Evolutionary conservation across 2,797 vertebrate genomes (phyloP).

Genomic region (Diceros bicornis): DNA sequence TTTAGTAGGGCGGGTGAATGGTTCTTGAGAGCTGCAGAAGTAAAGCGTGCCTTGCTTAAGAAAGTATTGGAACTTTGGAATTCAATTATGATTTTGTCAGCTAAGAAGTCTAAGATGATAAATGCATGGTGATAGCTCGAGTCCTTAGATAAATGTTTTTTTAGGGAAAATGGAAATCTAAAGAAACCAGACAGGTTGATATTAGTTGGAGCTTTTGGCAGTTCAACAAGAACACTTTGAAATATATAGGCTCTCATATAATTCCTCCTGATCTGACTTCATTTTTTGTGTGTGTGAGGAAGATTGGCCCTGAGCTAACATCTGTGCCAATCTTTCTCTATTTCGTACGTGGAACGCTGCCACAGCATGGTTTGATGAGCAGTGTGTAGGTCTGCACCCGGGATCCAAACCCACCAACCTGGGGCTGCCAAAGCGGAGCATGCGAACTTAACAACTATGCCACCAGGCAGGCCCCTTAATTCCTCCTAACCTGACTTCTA

Average conservation of each 20-base stretch:
- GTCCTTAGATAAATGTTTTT: not conserved
- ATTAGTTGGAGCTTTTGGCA: not conserved
- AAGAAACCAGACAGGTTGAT: not conserved
- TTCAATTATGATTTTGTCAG: not conserved
- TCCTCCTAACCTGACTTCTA: not conserved
- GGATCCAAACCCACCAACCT: no score
- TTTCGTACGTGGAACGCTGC: no score
- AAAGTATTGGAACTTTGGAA: not conserved
- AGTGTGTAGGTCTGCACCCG: no score
- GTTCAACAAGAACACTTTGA: not conserved
- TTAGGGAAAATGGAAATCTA: not conserved
- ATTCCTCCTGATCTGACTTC: not conserved
- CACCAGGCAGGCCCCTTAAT: not conserved
- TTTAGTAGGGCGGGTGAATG: not conserved
- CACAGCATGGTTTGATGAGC: no score
- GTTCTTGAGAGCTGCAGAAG: constrained; percentile 51
- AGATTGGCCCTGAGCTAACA: no score
- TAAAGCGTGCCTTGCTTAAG: constrained; percentile 28
- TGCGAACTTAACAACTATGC: no score
- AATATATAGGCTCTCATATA: not conserved
- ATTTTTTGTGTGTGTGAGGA: no score
- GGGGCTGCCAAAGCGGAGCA: no score
- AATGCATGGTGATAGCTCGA: not conserved
- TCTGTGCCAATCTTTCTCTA: no score
- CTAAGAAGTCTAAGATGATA: not conserved